A percentile compares a stretch with the other conserved stretches of the same genome.
Conservation (phyloP, 2,888 invertebrate species). For the Dyspetes luteomarginatus region DNA sequence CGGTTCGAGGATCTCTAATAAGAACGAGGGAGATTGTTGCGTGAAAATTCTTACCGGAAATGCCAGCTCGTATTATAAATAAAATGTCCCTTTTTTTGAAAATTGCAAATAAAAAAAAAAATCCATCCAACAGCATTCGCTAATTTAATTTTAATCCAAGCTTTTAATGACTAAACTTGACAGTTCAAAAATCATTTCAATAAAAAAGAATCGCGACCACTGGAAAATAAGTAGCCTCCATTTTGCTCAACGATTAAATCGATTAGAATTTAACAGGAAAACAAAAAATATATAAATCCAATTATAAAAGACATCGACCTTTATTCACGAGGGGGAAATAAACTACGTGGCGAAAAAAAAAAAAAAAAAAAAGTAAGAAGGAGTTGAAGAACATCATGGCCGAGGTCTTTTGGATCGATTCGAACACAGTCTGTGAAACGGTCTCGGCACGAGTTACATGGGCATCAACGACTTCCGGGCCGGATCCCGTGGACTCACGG, state of each 20-base stretch:
- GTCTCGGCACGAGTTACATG: constrained; percentile 23
- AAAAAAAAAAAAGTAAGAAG: constrained; percentile 26
- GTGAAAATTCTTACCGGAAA: constrained; percentile 27
- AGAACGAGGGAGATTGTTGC: background rate
- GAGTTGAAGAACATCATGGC: constrained; percentile 34
- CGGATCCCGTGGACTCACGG: constrained; percentile 47
- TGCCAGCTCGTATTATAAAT: background rate
- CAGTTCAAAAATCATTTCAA: too few relatives aligned
- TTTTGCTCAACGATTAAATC: background rate
- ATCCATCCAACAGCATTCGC: too few relatives aligned
- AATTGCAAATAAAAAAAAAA: background rate
- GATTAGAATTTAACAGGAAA: background rate
- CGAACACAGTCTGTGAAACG: constrained; percentile 28
- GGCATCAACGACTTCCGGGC: constrained; percentile 62
- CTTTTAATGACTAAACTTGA: too few relatives aligned
- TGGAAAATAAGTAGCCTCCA: background rate
- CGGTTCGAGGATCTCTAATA: constrained; percentile 20
- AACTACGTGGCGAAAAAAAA: constrained; percentile 25
- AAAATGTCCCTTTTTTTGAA: background rate
- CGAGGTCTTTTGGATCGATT: constrained; percentile 44
- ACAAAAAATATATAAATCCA: constrained; percentile 1
- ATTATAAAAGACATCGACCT: constrained; percentile 33
- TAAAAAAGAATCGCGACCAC: background rate
- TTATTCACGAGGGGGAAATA: background rate
- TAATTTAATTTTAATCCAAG: too few relatives aligned